phyloP scores from a whole-genome alignment of 2,797 vertebrate species.

The Esox lucius region DNA sequence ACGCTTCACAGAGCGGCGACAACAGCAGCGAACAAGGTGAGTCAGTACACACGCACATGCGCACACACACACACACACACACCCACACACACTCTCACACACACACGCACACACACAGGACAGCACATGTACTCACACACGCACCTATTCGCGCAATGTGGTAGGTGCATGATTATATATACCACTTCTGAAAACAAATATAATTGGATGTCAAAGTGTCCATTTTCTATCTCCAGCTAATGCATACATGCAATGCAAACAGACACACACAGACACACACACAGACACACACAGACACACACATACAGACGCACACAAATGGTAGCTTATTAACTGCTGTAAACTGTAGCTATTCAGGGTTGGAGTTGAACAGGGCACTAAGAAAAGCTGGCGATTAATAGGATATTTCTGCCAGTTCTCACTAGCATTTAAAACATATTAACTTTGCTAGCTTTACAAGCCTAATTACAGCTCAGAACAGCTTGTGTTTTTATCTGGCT shows the following conservation, averaged over 20 bases:
- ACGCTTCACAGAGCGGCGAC: slow-evolving; percentile 98
- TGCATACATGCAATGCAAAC: too few relatives aligned
- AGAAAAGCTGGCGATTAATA: slow-evolving; percentile 73
- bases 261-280: slow-evolving; percentile 25
- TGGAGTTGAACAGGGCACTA: slow-evolving; percentile 46
- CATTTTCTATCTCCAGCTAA: slow-evolving; percentile 58
- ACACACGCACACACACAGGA: slow-evolving; percentile 31
- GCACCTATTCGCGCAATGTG: not conserved
- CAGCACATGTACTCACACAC: not conserved
- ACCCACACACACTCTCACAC: slow-evolving; percentile 17
- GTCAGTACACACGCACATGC: slow-evolving; percentile 42
- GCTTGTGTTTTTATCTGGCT: slow-evolving; percentile 59
- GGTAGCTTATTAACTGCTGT: slow-evolving; percentile 47
- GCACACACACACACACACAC: not conserved
- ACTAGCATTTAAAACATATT: slow-evolving; percentile 73
- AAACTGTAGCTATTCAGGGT: slow-evolving; percentile 64
- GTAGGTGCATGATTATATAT: not conserved
- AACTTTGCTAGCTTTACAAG: slow-evolving; percentile 70
- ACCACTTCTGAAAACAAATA: slow-evolving; percentile 40
- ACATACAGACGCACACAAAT: slow-evolving; percentile 23
- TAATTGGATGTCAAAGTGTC: slow-evolving; percentile 42
- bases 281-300: slow-evolving; percentile 48
- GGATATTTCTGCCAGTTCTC: slow-evolving; percentile 72
- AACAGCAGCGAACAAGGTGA: slow-evolving; percentile 99
- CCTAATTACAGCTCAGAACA: slow-evolving; percentile 67